Base-by-base conservation (phyloP, 2,113 vertebrate genomes). In the Mormyrus iriodes region DNA sequence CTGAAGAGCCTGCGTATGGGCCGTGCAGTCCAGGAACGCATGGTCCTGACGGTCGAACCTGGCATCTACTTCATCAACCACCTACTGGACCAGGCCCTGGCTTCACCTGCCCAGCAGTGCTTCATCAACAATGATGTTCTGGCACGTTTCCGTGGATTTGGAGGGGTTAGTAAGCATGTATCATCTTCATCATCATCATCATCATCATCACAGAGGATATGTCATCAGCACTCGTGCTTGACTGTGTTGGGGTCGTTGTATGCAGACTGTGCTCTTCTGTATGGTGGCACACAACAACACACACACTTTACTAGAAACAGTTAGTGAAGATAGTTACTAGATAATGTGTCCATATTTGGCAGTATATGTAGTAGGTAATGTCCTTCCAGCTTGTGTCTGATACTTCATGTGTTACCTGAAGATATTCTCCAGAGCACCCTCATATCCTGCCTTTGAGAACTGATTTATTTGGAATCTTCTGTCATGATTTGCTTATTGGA, bases 11-110 rank as follows among this genome's bases (percentile, higher is more conserved):
- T 99, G 87, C 96, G 97, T 1, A 99, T 98, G 0, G 95, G 97
- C 0, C 96, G 97, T 5, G 87, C 44, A 89, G 96, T 99, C 89
- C 91, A 95, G 92, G 95, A 95, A 51, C 94, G 97, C 91, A 99
- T 99, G 98, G 98, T 99, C 89, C 97, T 99, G 88, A 99, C 98
- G 0, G 93, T 99, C 24, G 98, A 99, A 92, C 98, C 98, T 0
- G 98, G 98, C 87, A 97, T 99, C 90, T 99, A 99, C 93, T 99
- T 99, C 95, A 99, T 99, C 24, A 93, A 98, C 92, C 97, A 93
- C 91, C 95, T 99, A 13, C 94, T 99, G 94, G 96, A 99, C 27
- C 94, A 97, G 88, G 98, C 98, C 0, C 95, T 99, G 89, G 93
- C 86, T 0, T 92, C 97, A 87, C 95, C 97, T 0, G 90, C 94